These are phyloP conservation scores for Tuberolachnus salignus DNA, from an alignment of 2,888 invertebrate species.

Conservation along the genomic window DNA sequence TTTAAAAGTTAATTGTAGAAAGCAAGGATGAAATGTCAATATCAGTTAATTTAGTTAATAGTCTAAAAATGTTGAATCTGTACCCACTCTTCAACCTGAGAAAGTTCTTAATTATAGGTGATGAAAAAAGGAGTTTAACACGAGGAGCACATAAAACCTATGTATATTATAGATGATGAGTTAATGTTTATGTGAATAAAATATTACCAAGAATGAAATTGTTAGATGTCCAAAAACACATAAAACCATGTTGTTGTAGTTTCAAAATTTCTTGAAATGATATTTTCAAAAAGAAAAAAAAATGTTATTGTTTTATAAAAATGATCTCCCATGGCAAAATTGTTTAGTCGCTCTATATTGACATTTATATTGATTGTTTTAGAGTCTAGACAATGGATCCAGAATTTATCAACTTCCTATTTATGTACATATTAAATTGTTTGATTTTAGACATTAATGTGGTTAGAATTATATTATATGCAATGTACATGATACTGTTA, in stretches of 20 bases:
- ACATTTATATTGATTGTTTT: neutral
- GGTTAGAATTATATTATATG: neutral
- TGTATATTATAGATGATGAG: neutral
- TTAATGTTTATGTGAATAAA: neutral
- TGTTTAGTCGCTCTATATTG: neutral
- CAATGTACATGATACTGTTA: neutral
- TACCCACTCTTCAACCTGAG: too few species aligned
- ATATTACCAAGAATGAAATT: neutral
- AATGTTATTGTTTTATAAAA: neutral
- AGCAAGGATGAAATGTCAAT: too few species aligned
- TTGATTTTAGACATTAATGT: neutral
- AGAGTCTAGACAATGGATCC: conserved; percentile 7
- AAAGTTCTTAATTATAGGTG: too few species aligned
- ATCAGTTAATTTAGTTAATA: too few species aligned
- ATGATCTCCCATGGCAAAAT: neutral
- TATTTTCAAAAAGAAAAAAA: neutral
- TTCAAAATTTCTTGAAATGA: neutral
- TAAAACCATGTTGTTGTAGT: neutral
- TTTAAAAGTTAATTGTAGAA: too few species aligned
- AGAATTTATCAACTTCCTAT: neutral
- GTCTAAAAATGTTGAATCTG: too few species aligned
- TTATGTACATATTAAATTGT: neutral
- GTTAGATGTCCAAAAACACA: neutral
- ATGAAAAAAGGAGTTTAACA: too few species aligned
- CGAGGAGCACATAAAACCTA: too few species aligned